Conservation (phyloP, 2,888 invertebrate species). For the Noctua fimbriata region DNA sequence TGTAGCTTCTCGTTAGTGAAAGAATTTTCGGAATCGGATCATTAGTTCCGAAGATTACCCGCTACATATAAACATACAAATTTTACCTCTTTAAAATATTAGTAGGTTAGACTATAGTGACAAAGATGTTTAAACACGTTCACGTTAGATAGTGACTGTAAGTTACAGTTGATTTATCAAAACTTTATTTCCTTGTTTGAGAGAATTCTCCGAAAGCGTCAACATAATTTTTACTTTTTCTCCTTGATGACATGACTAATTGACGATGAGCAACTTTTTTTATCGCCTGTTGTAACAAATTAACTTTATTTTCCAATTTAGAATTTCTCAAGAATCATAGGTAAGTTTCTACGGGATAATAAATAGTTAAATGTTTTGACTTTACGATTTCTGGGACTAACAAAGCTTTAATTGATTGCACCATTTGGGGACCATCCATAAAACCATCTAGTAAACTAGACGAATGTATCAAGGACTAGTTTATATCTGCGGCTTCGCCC, state of each 20-base stretch:
- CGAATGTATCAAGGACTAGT: neutral
- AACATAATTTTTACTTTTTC: neutral
- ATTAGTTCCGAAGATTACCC: too few species aligned
- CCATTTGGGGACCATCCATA: neutral
- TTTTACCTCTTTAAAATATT: too few species aligned
- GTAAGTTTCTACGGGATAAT: neutral
- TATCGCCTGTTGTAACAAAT: neutral
- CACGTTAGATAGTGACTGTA: neutral
- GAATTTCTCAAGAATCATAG: neutral
- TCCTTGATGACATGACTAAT: neutral
- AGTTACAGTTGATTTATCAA: neutral
- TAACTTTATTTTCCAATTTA: neutral
- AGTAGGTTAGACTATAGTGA: too few species aligned
- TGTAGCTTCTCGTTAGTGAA: too few species aligned
- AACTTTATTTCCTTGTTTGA: constrained; percentile 2
- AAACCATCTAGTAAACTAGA: neutral
- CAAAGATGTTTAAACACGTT: neutral
- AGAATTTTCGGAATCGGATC: too few species aligned
- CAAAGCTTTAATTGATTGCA: neutral
- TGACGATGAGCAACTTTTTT: neutral
- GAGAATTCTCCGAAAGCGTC: neutral
- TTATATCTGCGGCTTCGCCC: too few species aligned
- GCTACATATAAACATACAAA: too few species aligned
- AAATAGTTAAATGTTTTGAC: neutral
- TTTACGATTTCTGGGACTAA: neutral